A percentile compares a stretch with the other conserved stretches of the same genome.
Evolutionary conservation across 2,113 vertebrate genomes (phyloP).

Genomic region (Hippocampus barbouri): DNA sequence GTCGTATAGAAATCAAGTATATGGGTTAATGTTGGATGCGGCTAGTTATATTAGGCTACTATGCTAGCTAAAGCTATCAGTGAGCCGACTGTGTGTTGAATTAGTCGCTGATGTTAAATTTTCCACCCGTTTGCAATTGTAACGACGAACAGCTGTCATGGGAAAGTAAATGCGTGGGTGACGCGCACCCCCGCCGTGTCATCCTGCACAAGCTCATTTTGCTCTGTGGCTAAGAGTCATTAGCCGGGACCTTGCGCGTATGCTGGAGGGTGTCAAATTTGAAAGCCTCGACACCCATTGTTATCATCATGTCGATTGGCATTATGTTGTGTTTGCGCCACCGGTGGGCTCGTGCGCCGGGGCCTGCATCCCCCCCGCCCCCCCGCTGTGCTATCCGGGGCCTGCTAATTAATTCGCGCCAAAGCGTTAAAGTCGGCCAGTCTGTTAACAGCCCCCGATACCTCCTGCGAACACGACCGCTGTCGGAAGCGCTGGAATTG

Average conservation of each 20-base stretch:
- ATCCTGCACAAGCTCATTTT: not conserved
- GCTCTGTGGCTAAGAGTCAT: not conserved
- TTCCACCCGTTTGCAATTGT: not conserved
- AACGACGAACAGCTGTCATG: not conserved
- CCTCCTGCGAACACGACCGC: not conserved
- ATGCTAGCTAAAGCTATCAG: too few species aligned
- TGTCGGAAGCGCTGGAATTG: not conserved
- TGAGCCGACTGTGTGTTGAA: too few species aligned
- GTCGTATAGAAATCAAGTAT: too few species aligned
- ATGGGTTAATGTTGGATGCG: too few species aligned
- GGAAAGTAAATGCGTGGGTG: not conserved
- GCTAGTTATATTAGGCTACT: too few species aligned
- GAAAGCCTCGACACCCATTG: conserved; percentile 10
- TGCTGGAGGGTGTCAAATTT: not conserved
- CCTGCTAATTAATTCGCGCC: conserved; percentile 43
- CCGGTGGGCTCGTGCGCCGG: conserved; percentile 11
- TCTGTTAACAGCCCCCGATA: conserved; percentile 8
- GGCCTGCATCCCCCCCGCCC: conserved; percentile 3
- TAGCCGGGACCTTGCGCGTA: not conserved
- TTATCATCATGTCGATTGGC: conserved; percentile 11
- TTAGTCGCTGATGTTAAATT: not conserved
- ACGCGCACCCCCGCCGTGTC: not conserved
- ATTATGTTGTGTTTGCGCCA: conserved; percentile 18
- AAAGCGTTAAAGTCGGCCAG: conserved; percentile 34
- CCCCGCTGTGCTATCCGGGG: conserved; percentile 38